Evolutionary conservation across 2,113 vertebrate genomes (phyloP).

Genomic region (Sakesphorus luctuosus): DNA sequence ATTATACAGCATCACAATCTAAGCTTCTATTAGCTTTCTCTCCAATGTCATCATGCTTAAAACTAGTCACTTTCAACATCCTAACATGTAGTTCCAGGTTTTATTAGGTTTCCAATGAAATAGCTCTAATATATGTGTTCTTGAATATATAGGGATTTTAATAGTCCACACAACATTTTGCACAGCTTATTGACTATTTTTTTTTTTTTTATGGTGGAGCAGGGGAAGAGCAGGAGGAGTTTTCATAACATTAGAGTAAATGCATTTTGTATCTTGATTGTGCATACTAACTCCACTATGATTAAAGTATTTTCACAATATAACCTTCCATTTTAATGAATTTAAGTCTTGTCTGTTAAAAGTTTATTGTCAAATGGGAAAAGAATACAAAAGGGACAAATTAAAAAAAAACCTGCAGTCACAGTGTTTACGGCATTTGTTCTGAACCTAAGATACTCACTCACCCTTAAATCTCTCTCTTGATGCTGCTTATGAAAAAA

Average conservation of each 20-base stretch:
- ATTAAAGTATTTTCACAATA: neutral
- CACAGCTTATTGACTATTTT: neutral
- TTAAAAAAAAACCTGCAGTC: neutral
- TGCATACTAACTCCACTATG: neutral
- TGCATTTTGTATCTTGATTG: neutral
- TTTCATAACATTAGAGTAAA: neutral
- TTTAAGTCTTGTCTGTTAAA: neutral
- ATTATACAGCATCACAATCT: slow-evolving; percentile 36
- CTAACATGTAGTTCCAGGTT: neutral
- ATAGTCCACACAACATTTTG: slow-evolving; percentile 17
- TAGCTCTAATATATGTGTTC: neutral
- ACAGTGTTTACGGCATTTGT: neutral
- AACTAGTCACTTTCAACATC: slow-evolving; percentile 22
- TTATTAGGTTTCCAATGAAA: slow-evolving; percentile 18
- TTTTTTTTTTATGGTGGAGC: neutral
- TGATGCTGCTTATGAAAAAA: neutral
- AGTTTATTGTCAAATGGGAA: neutral
- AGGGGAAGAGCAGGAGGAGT: neutral
- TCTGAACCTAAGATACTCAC: neutral
- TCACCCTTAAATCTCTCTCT: neutral
- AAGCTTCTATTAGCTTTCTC: slow-evolving; percentile 51
- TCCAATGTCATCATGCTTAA: slow-evolving; percentile 36
- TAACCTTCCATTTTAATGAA: neutral
- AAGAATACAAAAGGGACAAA: neutral
- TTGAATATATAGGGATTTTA: neutral